These are phyloP conservation scores for Pilophorus perplexus DNA, from an alignment of 2,888 invertebrate genomes.

Conservation along the genomic window DNA sequence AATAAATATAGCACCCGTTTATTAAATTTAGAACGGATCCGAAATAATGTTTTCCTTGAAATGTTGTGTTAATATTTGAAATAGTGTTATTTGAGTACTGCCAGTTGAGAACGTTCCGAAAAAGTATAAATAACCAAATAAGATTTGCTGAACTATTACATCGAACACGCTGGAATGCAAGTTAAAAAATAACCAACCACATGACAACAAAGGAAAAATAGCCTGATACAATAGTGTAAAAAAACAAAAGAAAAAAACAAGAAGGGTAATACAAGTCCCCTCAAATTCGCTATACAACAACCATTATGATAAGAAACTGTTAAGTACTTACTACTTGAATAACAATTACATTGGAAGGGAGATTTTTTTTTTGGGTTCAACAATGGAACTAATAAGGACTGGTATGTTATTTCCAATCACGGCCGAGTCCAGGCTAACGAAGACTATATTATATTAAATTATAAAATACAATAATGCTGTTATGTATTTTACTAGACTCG, in stretches of 20 bases:
- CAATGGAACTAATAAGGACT: conserved; percentile 48
- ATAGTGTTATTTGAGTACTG: conserved; percentile 41
- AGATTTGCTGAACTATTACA: conserved; percentile 45
- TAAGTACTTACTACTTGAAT: conserved; percentile 47
- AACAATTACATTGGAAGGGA: conserved; percentile 48
- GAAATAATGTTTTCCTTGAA: too few relatives aligned
- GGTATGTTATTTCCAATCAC: conserved; percentile 24
- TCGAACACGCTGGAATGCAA: conserved; percentile 33
- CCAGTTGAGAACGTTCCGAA: conserved; percentile 42
- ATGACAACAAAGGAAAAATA: conserved; percentile 40
- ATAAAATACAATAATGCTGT: conserved; percentile 48
- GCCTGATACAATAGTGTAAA: conserved; percentile 22
- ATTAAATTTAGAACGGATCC: conserved; percentile 45
- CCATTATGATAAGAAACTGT: conserved; percentile 49
- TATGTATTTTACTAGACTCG: conserved; percentile 46
- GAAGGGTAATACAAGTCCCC: conserved; percentile 47
- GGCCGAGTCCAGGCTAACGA: conserved; percentile 44
- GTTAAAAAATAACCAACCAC: conserved; percentile 31
- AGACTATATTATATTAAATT: conserved; percentile 46
- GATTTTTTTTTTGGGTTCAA: conserved; percentile 44
- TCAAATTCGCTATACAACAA: conserved; percentile 49
- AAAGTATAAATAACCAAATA: conserved; percentile 39
- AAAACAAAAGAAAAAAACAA: too few relatives aligned
- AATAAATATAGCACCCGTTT: conserved; percentile 48
- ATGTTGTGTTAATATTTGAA: conserved; percentile 39